A percentile compares a stretch with the other conserved stretches of the same genome.
Conservation (phyloP, 53 echinoderm and acorn worm genomes). For the Echinarachnius parma region DNA sequence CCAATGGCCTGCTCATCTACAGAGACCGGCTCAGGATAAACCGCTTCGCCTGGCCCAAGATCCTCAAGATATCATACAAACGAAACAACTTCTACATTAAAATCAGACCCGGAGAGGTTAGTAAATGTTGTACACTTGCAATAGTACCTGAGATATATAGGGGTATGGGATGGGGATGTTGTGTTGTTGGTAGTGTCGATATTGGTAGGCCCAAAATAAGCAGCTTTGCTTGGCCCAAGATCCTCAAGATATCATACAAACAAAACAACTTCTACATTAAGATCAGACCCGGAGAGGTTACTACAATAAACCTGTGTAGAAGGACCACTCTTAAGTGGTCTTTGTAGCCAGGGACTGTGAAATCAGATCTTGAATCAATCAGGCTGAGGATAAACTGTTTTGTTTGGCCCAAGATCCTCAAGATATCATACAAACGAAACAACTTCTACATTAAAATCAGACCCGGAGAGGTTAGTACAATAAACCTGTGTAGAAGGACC, state of each 20-base stretch:
- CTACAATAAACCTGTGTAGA: too few species aligned
- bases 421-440: conserved; percentile 98
- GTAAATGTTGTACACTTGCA: too few species aligned
- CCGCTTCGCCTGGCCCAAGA: conserved; percentile 99
- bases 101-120: conserved; percentile 97
- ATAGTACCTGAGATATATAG: too few species aligned
- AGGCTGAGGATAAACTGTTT: conserved; percentile 99
- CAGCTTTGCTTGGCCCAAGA: conserved; percentile 99
- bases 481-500: too few species aligned
- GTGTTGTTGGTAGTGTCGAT: too few species aligned
- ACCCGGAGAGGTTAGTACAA: conserved; percentile 95
- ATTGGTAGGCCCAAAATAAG: conserved; percentile 95
- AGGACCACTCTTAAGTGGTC: too few species aligned
- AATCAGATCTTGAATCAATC: too few species aligned
- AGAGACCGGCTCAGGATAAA: conserved; percentile 95
- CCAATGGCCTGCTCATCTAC: conserved; percentile 97
- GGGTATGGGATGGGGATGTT: too few species aligned
- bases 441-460: conserved; percentile 99
- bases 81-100: conserved; percentile 99
- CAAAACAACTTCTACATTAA: conserved; percentile 99
- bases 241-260: conserved; percentile 99
- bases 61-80: conserved; percentile 99
- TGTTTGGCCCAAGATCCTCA: conserved; percentile 99
- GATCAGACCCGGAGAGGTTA: conserved; percentile 99
- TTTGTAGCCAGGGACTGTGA: too few species aligned